phyloP scores from a whole-genome alignment of 2,888 invertebrate species.

The Agrochola circellaris region DNA sequence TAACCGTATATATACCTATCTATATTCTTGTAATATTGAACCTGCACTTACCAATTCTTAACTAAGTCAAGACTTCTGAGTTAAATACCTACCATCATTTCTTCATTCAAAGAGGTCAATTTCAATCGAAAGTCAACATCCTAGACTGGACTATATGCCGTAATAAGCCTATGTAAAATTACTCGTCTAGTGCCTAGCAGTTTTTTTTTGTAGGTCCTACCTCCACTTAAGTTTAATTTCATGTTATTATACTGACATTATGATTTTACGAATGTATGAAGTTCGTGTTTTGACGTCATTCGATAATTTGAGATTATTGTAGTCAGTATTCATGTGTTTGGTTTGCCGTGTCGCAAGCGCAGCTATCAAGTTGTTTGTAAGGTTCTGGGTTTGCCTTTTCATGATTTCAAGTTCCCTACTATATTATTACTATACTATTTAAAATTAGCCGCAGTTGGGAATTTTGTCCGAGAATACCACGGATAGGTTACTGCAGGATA shows the following conservation, averaged over 20 bases:
- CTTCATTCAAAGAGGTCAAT: conserved; percentile 14
- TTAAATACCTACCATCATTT: background rate
- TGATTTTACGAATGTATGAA: conserved; percentile 9
- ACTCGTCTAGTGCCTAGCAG: conserved; percentile 6
- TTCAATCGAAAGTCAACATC: conserved; percentile 15
- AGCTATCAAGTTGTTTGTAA: background rate
- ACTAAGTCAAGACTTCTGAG: background rate
- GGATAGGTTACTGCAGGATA: no score
- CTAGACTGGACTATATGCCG: background rate
- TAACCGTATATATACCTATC: no score
- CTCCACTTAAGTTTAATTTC: conserved; percentile 32
- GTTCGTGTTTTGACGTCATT: conserved; percentile 22
- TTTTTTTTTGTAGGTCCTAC: background rate
- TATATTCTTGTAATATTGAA: background rate
- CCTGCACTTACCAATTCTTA: no score
- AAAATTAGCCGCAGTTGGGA: background rate
- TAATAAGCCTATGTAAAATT: conserved; percentile 5
- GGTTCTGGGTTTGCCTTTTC: background rate
- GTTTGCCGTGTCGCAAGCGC: background rate
- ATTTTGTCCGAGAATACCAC: background rate
- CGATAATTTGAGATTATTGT: conserved; percentile 12
- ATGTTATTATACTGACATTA: conserved; percentile 36
- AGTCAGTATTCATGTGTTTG: background rate
- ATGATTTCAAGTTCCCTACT: background rate
- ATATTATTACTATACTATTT: background rate